Base-by-base conservation (phyloP, 2,888 invertebrate species). In the Drosophila gaucha region DNA sequence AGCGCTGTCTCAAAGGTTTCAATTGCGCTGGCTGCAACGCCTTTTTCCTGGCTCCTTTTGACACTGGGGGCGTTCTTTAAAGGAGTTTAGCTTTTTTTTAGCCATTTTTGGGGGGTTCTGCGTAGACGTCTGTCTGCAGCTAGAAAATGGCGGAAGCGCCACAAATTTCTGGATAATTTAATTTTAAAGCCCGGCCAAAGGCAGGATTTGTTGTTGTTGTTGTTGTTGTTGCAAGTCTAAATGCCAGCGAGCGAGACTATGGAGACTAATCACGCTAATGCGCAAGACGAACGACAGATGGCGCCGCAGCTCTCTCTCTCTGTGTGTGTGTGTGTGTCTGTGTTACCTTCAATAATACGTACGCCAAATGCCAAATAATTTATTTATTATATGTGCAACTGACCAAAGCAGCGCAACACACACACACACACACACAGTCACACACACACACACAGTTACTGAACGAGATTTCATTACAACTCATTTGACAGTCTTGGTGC, bases 401-500 rank as follows among this genome's bases (percentile, higher is more conserved):
- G 83, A 74, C 83, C 86, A 75, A 88, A 88, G 86, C 78, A 66
- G 64, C 62, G 67, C 51, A 75, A 39, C 62, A 67, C 50, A 60
- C 59, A 41, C 59, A 54, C 55, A 51, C 55, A 50, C 55, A 38
- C 16, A 22, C 57, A 9, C 22, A 41, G 57, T 56, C 14, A 63
- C 44, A 75, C 12, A 33, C n/a, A 44, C 22, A 64, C 55, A 59
- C 60, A 63, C 72, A 41, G 14, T 26, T 14, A 72, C 86, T 80
- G 87, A 78, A 70, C 83, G 89, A 88, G 86, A 86, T 86, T 86
- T 87, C 85, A 87, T 86, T 86, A 89, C 89, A 88, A 86, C 89
- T 88, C 89, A 88, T 85, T 85, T 85, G 85, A 88, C 85, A 85
- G 89, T 84, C 84, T 84, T 84, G 84, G 84, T 88, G 87, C 88